phyloP scores from a whole-genome alignment of 2,888 invertebrate species.

The Zaprionus obscuricornis region DNA sequence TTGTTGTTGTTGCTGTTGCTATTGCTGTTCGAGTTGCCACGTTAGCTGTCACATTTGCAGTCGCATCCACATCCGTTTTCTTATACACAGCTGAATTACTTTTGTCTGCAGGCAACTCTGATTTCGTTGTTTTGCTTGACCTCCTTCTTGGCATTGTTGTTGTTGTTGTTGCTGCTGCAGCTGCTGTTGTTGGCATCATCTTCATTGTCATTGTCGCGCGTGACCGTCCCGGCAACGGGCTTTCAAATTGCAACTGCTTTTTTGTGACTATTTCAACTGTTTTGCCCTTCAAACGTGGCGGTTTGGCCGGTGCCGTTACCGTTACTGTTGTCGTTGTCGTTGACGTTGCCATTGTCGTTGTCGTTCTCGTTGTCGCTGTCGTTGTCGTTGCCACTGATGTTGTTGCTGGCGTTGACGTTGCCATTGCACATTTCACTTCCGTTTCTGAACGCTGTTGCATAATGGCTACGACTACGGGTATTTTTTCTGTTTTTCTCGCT shows the following conservation, averaged over 20 bases:
- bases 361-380: no score
- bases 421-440: slow-evolving; percentile 37
- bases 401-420: slow-evolving; percentile 32
- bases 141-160: slow-evolving; percentile 2
- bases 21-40: slow-evolving; percentile 36
- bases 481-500: slow-evolving; percentile 9
- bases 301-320: slow-evolving; percentile 43
- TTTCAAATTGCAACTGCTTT: slow-evolving; percentile 78
- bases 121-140: slow-evolving; percentile 1
- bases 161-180: slow-evolving; percentile 14
- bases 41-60: no score
- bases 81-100: slow-evolving; percentile 18
- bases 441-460: slow-evolving; percentile 55
- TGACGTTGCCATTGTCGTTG: no score
- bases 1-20: slow-evolving; percentile 22
- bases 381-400: not conserved
- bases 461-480: slow-evolving; percentile 14
- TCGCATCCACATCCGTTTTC: slow-evolving; percentile 5
- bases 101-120: slow-evolving; percentile 12
- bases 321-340: not conserved
- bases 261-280: slow-evolving; percentile 34
- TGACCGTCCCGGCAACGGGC: slow-evolving; percentile 65
- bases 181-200: slow-evolving; percentile 9
- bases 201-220: slow-evolving; percentile 25
- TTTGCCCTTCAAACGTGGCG: slow-evolving; percentile 44